Evolutionary conservation across 1,140 invertebrate species (phyloP), one percentile per base, ranked within the genome.

Genomic region (Ostrea edulis): DNA sequence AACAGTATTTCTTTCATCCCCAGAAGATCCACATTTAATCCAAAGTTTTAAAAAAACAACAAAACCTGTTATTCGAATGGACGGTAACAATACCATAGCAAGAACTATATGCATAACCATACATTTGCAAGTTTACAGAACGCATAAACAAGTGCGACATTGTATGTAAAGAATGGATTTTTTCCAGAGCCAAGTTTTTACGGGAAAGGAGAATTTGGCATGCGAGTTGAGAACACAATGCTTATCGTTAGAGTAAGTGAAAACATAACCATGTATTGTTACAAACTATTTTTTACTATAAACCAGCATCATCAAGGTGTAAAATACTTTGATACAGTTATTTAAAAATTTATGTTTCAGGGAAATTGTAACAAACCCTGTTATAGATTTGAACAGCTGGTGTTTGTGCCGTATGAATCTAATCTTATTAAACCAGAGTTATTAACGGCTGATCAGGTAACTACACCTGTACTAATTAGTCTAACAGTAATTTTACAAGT

Each of bases 351-450:
- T 77, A 11, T 77, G 14, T 14, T 77, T 77, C 14, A 77, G 68
- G 68, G 29, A 14, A 77, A 29, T 77, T 77, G 68, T 29, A 29
- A 8, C 11, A 11, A 77, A 35, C 68, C 68, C 29, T 77, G 68
- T 25, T 77, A 77, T 77, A 11, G 9, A 8, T 77, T 77, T 77
- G 68, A 77, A 77, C 68, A 77, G 12, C 68, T 77, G 25, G 68
- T 77, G 14, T 77, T 29, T 44, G 7, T 77, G 29, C 68, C 68
- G 14, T 77, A 44, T 35, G 68, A 77, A 35, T 77, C 68, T 9
- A 77, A 77, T 29, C 68, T 77, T 77, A 77, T 77, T 29, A 77
- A 77, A 29, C 68, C 25, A 25, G 68, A 77, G 29, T 29, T 77
- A 25, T 77, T 77, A 77, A 77, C 68, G 35, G 25, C 8, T 11